Evolutionary conservation across 2,113 vertebrate genomes (phyloP), one percentile per base, ranked within the genome.

Genomic region (Sitta europaea): DNA sequence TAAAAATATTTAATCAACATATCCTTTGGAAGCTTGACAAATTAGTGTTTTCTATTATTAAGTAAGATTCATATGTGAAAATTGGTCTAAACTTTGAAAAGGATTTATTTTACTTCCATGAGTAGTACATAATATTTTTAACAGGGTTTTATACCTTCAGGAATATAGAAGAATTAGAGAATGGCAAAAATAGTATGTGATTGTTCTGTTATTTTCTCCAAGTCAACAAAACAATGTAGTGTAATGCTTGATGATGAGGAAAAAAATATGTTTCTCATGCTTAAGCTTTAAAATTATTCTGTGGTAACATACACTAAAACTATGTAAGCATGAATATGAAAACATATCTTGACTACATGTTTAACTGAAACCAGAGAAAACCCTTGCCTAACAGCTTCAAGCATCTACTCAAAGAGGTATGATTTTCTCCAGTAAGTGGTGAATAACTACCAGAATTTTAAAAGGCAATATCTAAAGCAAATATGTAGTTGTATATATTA

Each of bases 401-500:
- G 58, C 19, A 38, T 50, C 43, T 51, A 55, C 28, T 87, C 28
- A 43, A 14, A 92, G 45, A 73, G 22, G 28, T 61, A 35, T 14
- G 12, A 73, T 92, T 93, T 93, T 93, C 82, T 94, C 42, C 33
- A 58, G 23, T 65, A 75, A 93, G 47, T 72, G 53, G 42, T 62
- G 68, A 93, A 86, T 67, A 89, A 48, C 71, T 68, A 82, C 29
- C 7, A 6, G 82, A 92, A 91, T 86, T 87, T 91, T 88, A 75
- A 96, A 90, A 91, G 36, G 66, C 9, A 21, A 21, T 92, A 89
- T 68, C 63, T 93, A 87, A 92, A 55, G 48, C 36, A 94, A 96
- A 94, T 91, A 89, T 72, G 28, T 59, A 90, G 68, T 68, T 89
- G 12, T 90, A 88, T 96, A 81, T 86, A 96, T 96, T 95, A 96